Conservation (phyloP, 2,888 invertebrate species). For the Orthosia gothica region DNA sequence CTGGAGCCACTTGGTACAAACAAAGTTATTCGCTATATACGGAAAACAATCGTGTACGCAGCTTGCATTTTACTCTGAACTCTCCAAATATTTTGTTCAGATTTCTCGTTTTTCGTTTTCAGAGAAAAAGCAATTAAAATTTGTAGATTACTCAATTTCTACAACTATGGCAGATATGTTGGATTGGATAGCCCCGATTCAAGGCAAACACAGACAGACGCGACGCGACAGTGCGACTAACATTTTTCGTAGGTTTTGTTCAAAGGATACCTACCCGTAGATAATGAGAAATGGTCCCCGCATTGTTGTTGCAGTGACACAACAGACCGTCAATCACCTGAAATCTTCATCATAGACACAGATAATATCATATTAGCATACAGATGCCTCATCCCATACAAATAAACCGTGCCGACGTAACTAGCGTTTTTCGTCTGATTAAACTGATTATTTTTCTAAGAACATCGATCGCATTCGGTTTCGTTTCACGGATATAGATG, state of each 20-base stretch:
- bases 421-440: too few species aligned
- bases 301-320: neutral
- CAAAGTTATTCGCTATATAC: neutral
- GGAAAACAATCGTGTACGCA: slow-evolving; percentile 1
- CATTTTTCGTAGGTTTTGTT: neutral
- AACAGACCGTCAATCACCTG: too few species aligned
- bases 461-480: too few species aligned
- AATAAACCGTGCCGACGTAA: too few species aligned
- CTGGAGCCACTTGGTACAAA: too few species aligned
- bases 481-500: too few species aligned
- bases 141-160: neutral
- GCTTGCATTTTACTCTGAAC: neutral
- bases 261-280: too few species aligned
- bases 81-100: neutral
- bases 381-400: too few species aligned
- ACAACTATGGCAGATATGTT: neutral
- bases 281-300: too few species aligned
- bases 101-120: slow-evolving; percentile 5
- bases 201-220: neutral
- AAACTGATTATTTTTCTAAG: too few species aligned
- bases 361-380: too few species aligned
- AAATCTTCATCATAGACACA: neutral
- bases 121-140: neutral
- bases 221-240: neutral
- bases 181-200: neutral